These are phyloP conservation scores for Cassiopea andromeda DNA, from an alignment of 30 jellyfish, hydroid and myxozoan species.

Conservation along the genomic window DNA sequence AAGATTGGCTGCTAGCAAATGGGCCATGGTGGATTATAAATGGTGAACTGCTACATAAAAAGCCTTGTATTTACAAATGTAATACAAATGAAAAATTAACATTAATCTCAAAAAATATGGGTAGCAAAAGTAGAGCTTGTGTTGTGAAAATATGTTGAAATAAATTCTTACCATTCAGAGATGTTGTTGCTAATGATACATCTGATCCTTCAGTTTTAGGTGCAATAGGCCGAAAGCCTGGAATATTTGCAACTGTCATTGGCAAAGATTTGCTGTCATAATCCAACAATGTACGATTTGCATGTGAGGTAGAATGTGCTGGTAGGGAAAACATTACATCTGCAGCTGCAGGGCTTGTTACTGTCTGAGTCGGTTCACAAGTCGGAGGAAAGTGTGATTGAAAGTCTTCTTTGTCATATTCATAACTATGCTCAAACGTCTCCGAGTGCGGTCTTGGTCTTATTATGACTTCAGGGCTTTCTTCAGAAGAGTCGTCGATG, in stretches of 20 bases:
- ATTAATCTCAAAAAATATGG: too few relatives aligned
- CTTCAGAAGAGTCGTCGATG: neutral
- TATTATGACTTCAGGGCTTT: conserved; percentile 37
- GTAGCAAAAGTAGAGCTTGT: too few relatives aligned
- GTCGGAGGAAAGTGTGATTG: neutral
- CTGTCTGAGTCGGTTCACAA: neutral
- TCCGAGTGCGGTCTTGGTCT: conserved; percentile 42
- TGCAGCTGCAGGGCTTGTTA: neutral
- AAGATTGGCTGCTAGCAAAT: neutral
- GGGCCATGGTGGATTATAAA: neutral
- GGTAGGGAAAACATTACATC: neutral
- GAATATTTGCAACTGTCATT: neutral
- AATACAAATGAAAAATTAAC: too few relatives aligned
- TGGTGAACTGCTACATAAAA: too few relatives aligned
- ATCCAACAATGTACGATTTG: neutral
- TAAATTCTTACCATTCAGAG: neutral
- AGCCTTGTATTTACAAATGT: too few relatives aligned
- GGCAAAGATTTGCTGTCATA: neutral
- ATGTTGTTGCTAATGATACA: neutral
- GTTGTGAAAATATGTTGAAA: neutral
- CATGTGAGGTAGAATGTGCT: neutral
- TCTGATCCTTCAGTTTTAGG: neutral
- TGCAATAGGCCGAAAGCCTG: conserved; percentile 3
- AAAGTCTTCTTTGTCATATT: neutral
- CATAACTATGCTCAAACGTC: neutral